A percentile compares a stretch with the other conserved stretches of the same genome.
Evolutionary conservation across 2,888 invertebrate species (phyloP).

Genomic region (Pseudeuparius sepicola): DNA sequence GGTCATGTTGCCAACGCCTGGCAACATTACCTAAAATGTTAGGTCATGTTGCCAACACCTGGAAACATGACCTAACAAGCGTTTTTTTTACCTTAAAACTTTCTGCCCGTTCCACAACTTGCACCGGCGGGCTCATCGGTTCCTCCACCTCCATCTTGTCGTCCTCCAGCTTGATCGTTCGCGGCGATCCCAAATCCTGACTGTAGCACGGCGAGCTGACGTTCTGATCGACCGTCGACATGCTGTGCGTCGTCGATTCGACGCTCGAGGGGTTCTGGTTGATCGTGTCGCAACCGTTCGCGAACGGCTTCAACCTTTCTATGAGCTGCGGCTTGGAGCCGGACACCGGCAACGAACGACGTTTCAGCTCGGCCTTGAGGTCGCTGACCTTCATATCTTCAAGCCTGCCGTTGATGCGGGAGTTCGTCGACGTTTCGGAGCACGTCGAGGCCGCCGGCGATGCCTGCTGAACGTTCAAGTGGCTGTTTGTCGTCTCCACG

Average conservation of each 20-base stretch:
- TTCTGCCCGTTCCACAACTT: no score
- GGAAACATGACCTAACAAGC: no score
- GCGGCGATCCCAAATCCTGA: slow-evolving; percentile 37
- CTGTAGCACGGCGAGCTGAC: slow-evolving; percentile 42
- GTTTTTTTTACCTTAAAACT: no score
- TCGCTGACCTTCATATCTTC: slow-evolving; percentile 97
- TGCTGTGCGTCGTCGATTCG: slow-evolving; percentile 31
- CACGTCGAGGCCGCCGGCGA: slow-evolving; percentile 38
- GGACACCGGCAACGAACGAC: slow-evolving; percentile 87
- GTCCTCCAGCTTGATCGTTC: slow-evolving; percentile 27
- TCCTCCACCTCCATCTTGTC: slow-evolving; percentile 39
- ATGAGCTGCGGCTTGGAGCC: slow-evolving; percentile 93
- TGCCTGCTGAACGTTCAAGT: slow-evolving; percentile 31
- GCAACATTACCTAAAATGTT: no score
- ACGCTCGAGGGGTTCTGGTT: slow-evolving; percentile 27
- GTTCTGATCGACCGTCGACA: slow-evolving; percentile 36
- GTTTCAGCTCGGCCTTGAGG: slow-evolving; percentile 86
- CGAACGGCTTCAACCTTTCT: slow-evolving; percentile 75
- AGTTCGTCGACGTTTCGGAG: slow-evolving; percentile 34
- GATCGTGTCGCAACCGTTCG: slow-evolving; percentile 26
- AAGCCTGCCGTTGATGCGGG: slow-evolving; percentile 53
- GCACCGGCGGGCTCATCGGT: slow-evolving; percentile 39
- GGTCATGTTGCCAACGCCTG: no score
- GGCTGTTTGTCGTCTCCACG: slow-evolving; percentile 35
- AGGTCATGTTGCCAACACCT: no score